phyloP scores from a whole-genome alignment of 2,113 vertebrate genomes.

The Platichthys flesus region DNA sequence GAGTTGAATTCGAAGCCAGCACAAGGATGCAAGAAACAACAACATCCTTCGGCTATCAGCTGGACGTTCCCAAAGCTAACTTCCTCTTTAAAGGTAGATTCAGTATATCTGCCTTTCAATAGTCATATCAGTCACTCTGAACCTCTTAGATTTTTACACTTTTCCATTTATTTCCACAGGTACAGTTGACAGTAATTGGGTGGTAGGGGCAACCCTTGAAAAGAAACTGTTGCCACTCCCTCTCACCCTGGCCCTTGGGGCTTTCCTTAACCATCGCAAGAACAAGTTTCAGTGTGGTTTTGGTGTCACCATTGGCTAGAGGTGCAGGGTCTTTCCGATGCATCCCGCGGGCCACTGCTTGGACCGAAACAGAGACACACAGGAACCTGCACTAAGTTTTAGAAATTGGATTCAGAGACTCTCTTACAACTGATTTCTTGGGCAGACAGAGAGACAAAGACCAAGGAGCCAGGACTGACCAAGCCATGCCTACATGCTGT shows the following conservation, averaged over 20 bases:
- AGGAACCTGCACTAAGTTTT: constrained; percentile 73
- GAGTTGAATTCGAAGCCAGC: constrained; percentile 92
- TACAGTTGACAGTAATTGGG: constrained; percentile 91
- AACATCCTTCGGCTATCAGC: constrained; percentile 89
- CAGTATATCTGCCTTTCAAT: background rate
- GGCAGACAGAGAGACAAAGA: constrained; percentile 65
- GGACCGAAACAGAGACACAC: constrained; percentile 72
- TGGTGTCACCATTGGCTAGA: constrained; percentile 90
- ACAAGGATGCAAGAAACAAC: constrained; percentile 90
- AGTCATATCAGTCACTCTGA: background rate
- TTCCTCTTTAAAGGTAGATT: constrained; percentile 90
- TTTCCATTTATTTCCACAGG: constrained; percentile 66
- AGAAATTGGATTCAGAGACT: constrained; percentile 74
- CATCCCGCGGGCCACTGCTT: constrained; percentile 57
- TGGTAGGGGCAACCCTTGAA: constrained; percentile 90
- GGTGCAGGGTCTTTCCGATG: constrained; percentile 21
- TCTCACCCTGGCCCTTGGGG: constrained; percentile 88
- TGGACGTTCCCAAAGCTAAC: constrained; percentile 92
- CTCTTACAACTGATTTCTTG: constrained; percentile 70
- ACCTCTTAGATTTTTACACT: background rate
- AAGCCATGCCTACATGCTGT: constrained; percentile 75
- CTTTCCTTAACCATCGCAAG: constrained; percentile 93
- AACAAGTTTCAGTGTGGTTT: constrained; percentile 95
- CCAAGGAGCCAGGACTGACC: constrained; percentile 65
- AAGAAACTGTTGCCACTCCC: constrained; percentile 92